Evolutionary conservation across 2,888 invertebrate species (phyloP).

Genomic region (Capitulum mitella): DNA sequence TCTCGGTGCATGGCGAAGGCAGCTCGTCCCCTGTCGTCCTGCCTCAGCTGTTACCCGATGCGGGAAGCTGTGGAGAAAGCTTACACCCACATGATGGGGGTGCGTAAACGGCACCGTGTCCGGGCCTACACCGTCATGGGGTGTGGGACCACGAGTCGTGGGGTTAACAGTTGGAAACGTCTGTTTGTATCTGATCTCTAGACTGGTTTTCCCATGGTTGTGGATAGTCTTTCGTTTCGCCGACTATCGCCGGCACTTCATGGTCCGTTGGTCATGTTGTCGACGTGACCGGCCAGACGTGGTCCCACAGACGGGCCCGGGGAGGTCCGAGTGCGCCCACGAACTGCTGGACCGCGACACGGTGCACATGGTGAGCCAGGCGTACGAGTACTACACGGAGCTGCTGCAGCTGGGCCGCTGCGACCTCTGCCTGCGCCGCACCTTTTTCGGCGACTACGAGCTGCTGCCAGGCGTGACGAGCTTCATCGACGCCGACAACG

Average conservation of each 20-base stretch:
- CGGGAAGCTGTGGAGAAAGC: neutral
- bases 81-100: neutral
- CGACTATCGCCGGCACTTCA: too few species aligned
- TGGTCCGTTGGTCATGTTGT: too few species aligned
- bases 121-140: too few species aligned
- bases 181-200: too few species aligned
- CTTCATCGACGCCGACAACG: neutral
- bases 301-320: neutral
- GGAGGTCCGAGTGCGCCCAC: neutral
- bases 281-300: too few species aligned
- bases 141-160: too few species aligned
- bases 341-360: conserved; percentile 1
- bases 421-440: neutral
- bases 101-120: neutral
- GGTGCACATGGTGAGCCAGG: neutral
- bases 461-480: neutral
- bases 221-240: too few species aligned
- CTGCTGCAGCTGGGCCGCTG: neutral
- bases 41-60: neutral
- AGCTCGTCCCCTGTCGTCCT: neutral
- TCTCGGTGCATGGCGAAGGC: neutral
- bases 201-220: too few species aligned
- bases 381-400: neutral
- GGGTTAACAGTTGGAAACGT: too few species aligned
- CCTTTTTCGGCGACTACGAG: neutral